Conservation (phyloP, 2,113 vertebrate species). For the Rafetus swinhoei region DNA sequence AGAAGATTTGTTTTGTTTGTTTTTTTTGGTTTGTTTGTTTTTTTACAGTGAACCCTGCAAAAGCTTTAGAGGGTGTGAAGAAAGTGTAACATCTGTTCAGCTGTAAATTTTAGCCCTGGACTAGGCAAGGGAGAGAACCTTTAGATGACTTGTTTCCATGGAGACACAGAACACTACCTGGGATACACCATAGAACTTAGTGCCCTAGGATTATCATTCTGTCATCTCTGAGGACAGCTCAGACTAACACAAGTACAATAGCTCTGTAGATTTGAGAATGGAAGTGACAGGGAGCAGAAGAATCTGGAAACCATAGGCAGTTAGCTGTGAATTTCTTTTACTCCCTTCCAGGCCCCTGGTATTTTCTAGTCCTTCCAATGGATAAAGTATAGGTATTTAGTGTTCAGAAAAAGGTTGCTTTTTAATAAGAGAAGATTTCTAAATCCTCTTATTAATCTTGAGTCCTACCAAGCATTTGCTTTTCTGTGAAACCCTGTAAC, state of each 20-base stretch:
- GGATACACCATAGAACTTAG: accelerated
- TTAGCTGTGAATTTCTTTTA: not conserved
- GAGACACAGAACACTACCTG: not conserved
- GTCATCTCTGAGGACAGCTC: not conserved
- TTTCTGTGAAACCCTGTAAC: not conserved
- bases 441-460: not conserved
- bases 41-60: not conserved
- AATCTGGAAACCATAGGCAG: not conserved
- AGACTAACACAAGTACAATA: not conserved
- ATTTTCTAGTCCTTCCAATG: not conserved
- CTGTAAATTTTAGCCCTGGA: not conserved
- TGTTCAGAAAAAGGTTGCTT: not conserved
- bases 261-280: not conserved
- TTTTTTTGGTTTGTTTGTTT: too few relatives aligned
- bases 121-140: accelerated
- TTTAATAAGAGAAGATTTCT: not conserved
- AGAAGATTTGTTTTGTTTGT: not conserved
- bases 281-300: not conserved
- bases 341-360: not conserved
- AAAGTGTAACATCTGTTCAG: not conserved
- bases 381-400: not conserved
- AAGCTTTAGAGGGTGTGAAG: not conserved
- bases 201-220: not conserved
- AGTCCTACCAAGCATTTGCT: not conserved
- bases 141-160: not conserved